Evolutionary conservation across 2,888 invertebrate species (phyloP), one percentile per base, ranked within the genome.

Genomic region (Sericinus montela): DNA sequence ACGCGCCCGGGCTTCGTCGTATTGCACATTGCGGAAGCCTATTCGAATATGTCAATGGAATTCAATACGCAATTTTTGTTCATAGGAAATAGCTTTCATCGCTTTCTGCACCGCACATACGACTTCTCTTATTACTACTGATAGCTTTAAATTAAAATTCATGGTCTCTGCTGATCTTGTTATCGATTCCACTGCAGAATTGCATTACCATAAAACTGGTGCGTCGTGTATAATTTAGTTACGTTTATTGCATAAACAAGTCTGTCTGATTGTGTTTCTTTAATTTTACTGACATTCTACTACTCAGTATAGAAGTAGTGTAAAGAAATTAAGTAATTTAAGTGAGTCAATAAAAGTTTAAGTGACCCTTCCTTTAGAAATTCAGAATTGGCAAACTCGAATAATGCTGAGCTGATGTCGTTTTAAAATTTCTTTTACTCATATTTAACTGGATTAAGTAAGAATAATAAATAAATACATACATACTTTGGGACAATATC

Each of bases 61-160:
- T 46, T 13, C 25, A 32, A 32, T 16, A 35, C 2, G 8, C 25
- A 25, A 25, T 7, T 25, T 29, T 5, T 15, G 13, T 29, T 40
- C 41, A 13, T 29, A 2, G 35, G 15, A 41, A 36, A 25, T 19
- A 11, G 13, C 39, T 39, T 39, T 40, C 35, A 37, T 41, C 19
- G 28, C 29, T 25, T 25, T 16, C 16, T 36, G 44, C n/a, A 36
- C 35, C 34, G 34, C 34, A 28, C 39, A 44, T 48, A 16, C 34
- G 11, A 39, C 9, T 16, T 37, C n/a, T 9, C 14, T 25, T 38
- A 15, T 39, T 34, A 28, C 38, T 13, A 49, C 29, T 49, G n/a
- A 49, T 49, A 34, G 25, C 28, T 15, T 28, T n/a, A 35, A 47
- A 35, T 35, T 41, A 41, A 47, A 47, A 36, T 47, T 35, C 41